Conservation (phyloP, 2,797 vertebrate genomes). For the Macropus fuliginosus region DNA sequence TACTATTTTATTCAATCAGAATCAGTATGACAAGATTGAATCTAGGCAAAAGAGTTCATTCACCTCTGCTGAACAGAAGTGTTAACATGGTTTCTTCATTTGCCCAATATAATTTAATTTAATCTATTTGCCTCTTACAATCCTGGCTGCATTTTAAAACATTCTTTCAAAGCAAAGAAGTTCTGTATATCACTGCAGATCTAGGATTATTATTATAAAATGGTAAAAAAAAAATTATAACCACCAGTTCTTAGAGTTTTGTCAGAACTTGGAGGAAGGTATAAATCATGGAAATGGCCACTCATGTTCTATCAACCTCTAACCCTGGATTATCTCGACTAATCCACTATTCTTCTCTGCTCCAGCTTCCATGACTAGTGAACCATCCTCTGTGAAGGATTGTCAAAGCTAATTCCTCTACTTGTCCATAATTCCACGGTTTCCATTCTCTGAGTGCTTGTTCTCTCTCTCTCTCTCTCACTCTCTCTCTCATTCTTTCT, state of each 20-base stretch:
- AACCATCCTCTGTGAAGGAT: background rate
- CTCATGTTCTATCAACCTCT: background rate
- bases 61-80: constrained; percentile 6
- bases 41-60: constrained; percentile 33
- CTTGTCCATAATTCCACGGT: background rate
- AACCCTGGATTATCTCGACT: background rate
- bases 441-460: background rate
- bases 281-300: background rate
- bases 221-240: too few relatives aligned
- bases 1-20: background rate
- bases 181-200: constrained; percentile 5
- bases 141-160: constrained; percentile 38
- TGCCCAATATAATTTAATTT: constrained; percentile 42
- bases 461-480: background rate
- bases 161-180: constrained; percentile 41
- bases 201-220: too few relatives aligned
- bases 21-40: constrained; percentile 20
- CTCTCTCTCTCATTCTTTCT: background rate
- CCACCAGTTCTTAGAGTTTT: background rate
- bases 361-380: background rate
- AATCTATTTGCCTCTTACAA: constrained; percentile 12
- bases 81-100: constrained; percentile 28
- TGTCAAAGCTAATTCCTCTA: background rate
- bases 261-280: background rate
- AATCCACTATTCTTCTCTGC: too few relatives aligned